Base-by-base conservation (phyloP, 2,888 invertebrate genomes). In the Eubasilissa splendida region DNA sequence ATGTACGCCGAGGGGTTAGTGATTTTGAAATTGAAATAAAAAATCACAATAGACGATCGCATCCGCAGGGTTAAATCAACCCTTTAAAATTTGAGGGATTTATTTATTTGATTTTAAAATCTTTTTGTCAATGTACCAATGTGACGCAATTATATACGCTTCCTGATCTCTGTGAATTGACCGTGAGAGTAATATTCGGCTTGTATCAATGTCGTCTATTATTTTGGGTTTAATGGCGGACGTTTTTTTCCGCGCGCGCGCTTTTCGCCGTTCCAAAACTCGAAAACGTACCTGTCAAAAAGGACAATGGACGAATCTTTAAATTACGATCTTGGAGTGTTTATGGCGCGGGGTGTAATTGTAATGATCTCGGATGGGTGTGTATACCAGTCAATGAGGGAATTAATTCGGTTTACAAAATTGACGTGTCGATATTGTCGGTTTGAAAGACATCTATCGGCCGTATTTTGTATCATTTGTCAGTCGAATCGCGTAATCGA, bases 41-140 rank as follows among this genome's bases (percentile, higher is more conserved):
- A 82, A 56, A 70, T 54, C n/a, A 81, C 81, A 83, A 83, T 78
- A 78, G 80, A 80, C 71, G 22, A 71, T 65, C 76, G 71, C 81
- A 79, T 74, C 80, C 76, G 78, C 81, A 68, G 66, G 75, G 73
- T 54, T 74, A 81, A 75, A 70, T 77, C 76, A 83, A 82, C 83
- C 83, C 83, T 82, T 82, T 79, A 42, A 71, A 58, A 65, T 50
- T 22, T 52, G 70, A 59, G 73, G 79, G 74, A 58, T 77, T 82
- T 80, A 83, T 83, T 83, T 83, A 83, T 83, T 78, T 77, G 82
- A 83, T 83, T 83, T 83, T 83, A 83, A 83, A 83, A 79, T 80
- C 75, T 80, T 82, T 80, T 79, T 81, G 77, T 80, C 22, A 74
- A 77, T 80, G 80, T 80, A 83, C 80, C 56, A 83, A 83, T 82